Evolutionary conservation across 2,888 invertebrate species (phyloP), one percentile per base, ranked within the genome.

Genomic region (Phortica magna): DNA sequence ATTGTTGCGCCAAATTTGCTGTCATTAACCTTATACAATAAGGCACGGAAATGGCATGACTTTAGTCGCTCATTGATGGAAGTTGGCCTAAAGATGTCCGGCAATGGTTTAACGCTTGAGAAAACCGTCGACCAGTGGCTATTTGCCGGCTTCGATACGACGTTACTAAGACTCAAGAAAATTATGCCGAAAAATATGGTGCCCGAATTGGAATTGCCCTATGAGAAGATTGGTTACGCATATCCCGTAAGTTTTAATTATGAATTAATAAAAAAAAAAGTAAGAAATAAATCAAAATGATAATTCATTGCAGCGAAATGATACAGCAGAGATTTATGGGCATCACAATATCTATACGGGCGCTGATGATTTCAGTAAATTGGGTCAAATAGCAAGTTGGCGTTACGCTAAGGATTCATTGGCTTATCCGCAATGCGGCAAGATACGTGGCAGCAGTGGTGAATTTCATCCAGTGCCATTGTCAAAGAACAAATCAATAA

Each of bases 191-290:
- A 92, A 77, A 92, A 92, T 80, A 82, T 95, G 53, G 90, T 93
- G 0, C 88, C 85, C 2, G 89, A 93, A 90, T 91, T 93, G 0
- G 93, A 93, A 0, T 93, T 94, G 0, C 94, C 94, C 0, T 94
- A 94, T 81, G 97, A 97, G 84, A 94, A 94, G 84, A 97, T 98
- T 87, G 98, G 96, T 12, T 96, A 97, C 94, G 97, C 97, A 90
- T 97, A 96, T 87, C 92, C 91, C 90, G 95, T 95, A 91, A 85
- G 84, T 31, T 72, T 72, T 53, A 9, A 9, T 17, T 61, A 5
- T 61, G 7, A 61, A 61, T 10, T 61, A 17, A 61, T 61, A 7
- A 55, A 55, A 9, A 55, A 14, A n/a, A 55, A n/a, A 55, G n/a
- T n/a, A n/a, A 55, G 2, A 55, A n/a, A 14, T 53, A n/a, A 53